Evolutionary conservation across 2,888 invertebrate genomes (phyloP).

Genomic region (Calliphora vomitoria): DNA sequence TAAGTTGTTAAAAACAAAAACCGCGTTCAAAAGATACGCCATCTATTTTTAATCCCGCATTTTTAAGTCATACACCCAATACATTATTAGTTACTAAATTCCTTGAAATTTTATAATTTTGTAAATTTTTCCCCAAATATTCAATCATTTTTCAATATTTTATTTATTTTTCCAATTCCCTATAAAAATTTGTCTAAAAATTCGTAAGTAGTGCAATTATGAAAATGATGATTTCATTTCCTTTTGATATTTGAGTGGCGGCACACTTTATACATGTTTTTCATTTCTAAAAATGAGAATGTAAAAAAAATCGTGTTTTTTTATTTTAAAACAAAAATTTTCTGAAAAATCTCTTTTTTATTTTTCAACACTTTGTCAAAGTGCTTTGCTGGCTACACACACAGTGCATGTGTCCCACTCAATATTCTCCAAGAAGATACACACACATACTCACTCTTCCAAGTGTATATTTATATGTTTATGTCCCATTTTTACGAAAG

Average conservation of each 20-base stretch:
- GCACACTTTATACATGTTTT: not conserved
- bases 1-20: too few species aligned
- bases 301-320: not conserved
- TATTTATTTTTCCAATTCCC: not conserved
- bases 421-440: slow-evolving; percentile 15
- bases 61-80: too few species aligned
- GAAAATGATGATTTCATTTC: not conserved
- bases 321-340: not conserved
- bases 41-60: too few species aligned
- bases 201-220: not conserved
- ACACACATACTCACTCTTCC: not conserved
- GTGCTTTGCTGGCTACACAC: not conserved
- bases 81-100: too few species aligned
- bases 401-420: slow-evolving; percentile 3
- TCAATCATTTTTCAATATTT: too few species aligned
- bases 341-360: not conserved
- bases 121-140: too few species aligned
- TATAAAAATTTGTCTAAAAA: not conserved
- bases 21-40: too few species aligned
- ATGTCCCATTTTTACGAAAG: slow-evolving; percentile 26
- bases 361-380: slow-evolving; percentile 56
- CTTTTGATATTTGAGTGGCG: slow-evolving; percentile 6
- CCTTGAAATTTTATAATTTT: too few species aligned
- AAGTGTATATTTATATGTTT: not conserved
- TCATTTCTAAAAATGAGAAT: not conserved